Evolutionary conservation across 2,888 invertebrate genomes (phyloP).

Genomic region (Heteromurus nitidus): DNA sequence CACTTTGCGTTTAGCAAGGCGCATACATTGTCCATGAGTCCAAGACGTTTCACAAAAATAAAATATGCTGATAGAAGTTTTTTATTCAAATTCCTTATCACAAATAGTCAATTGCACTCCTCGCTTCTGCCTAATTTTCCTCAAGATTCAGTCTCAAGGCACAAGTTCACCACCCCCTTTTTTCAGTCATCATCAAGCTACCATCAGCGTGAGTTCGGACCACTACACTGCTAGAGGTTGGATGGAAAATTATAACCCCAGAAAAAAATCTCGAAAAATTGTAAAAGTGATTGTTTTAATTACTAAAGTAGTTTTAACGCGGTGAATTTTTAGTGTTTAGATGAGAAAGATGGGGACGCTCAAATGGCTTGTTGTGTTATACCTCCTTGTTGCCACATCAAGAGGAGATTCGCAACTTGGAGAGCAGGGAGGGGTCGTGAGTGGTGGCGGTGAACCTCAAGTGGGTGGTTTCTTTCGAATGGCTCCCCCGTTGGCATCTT

Average conservation of each 20-base stretch:
- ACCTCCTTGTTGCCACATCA: conserved; percentile 56
- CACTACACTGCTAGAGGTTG: background rate
- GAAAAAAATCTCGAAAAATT: background rate
- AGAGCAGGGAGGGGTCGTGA: conserved; percentile 51
- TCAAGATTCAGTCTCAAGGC: too few relatives aligned
- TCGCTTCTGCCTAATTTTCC: too few relatives aligned
- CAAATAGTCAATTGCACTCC: too few relatives aligned
- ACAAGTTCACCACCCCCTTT: too few relatives aligned
- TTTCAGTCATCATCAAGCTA: conserved; percentile 30
- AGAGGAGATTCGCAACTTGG: conserved; percentile 20
- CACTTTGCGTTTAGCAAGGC: too few relatives aligned
- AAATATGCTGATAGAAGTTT: too few relatives aligned
- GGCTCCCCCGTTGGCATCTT: conserved; percentile 31
- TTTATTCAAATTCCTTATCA: too few relatives aligned
- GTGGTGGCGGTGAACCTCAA: background rate
- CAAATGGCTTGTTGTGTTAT: conserved; percentile 33
- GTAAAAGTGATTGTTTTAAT: background rate
- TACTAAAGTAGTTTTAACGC: background rate
- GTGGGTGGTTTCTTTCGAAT: conserved; percentile 1
- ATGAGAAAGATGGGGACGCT: conserved; percentile 35
- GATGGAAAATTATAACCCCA: background rate
- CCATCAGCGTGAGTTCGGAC: conserved; percentile 13
- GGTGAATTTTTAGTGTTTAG: conserved; percentile 19
- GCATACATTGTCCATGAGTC: too few relatives aligned
- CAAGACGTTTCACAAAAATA: too few relatives aligned